A percentile compares a stretch with the other conserved stretches of the same genome.
Conservation (phyloP, 2,797 vertebrate genomes). For the Triplophysa bombifrons region DNA sequence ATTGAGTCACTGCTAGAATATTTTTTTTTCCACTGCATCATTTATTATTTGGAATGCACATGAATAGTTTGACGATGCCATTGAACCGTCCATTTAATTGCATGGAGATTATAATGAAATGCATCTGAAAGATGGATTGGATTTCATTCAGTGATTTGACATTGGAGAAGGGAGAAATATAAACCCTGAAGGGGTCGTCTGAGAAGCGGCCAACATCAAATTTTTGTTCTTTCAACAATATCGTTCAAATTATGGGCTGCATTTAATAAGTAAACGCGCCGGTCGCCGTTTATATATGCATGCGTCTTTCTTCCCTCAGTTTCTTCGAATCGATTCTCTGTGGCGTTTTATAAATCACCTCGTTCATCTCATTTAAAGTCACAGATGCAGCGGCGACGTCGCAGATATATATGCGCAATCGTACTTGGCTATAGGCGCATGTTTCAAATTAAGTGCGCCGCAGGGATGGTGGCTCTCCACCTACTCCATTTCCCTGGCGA, state of each 20-base stretch:
- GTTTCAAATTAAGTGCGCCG: conserved; percentile 50
- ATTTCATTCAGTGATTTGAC: conserved; percentile 29
- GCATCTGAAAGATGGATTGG: conserved; percentile 12
- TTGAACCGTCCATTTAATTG: conserved; percentile 12
- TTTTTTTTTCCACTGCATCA: neutral
- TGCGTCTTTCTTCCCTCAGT: conserved; percentile 59
- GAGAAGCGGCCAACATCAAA: conserved; percentile 12
- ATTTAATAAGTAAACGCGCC: conserved; percentile 54
- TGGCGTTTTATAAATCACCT: conserved; percentile 71
- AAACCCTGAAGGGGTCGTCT: conserved; percentile 11
- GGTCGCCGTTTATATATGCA: conserved; percentile 60
- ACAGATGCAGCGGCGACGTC: conserved; percentile 60
- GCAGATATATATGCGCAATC: conserved; percentile 56
- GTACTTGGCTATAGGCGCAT: conserved; percentile 21
- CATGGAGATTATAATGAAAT: conserved; percentile 30
- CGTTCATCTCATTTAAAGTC: conserved; percentile 69
- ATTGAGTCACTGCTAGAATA: conserved; percentile 25
- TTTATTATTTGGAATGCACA: conserved; percentile 4
- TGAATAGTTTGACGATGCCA: conserved; percentile 16
- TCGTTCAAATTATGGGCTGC: conserved; percentile 33
- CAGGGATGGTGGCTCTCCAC: conserved; percentile 19
- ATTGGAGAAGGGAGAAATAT: conserved; percentile 18
- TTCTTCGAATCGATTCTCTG: conserved; percentile 63
- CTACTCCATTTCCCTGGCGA: conserved; percentile 42
- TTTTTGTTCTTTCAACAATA: conserved; percentile 46